Conservation (phyloP, 2,888 invertebrate species). For the Netelia melanura region DNA sequence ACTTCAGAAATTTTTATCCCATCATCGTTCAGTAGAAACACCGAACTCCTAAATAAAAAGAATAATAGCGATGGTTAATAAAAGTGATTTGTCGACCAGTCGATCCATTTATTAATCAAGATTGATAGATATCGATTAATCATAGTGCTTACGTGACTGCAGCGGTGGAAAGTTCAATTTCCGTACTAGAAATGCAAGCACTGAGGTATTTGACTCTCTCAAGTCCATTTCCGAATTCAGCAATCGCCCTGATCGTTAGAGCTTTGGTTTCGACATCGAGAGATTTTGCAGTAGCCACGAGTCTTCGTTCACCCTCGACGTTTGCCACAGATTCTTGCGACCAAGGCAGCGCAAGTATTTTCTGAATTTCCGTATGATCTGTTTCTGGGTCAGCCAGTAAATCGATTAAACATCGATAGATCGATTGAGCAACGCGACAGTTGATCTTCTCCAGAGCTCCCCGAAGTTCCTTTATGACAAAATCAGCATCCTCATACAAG, state of each 20-base stretch:
- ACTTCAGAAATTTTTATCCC: conserved; percentile 74
- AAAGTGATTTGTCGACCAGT: not conserved
- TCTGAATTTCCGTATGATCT: conserved; percentile 74
- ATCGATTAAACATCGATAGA: conserved; percentile 77
- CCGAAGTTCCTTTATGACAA: conserved; percentile 45
- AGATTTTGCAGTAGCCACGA: conserved; percentile 74
- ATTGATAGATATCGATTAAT: not conserved
- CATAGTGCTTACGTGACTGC: conserved; percentile 76
- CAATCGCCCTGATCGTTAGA: conserved; percentile 74
- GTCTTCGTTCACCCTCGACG: conserved; percentile 70
- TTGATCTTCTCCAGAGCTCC: conserved; percentile 62
- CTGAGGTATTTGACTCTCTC: conserved; percentile 76
- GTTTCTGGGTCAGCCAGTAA: conserved; percentile 77
- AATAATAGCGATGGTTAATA: conserved; percentile 4
- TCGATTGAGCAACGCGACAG: conserved; percentile 66
- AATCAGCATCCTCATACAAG: conserved; percentile 64
- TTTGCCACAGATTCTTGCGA: conserved; percentile 68
- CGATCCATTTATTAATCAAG: not conserved
- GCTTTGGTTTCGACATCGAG: conserved; percentile 75
- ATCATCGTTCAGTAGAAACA: conserved; percentile 71
- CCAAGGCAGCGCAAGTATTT: conserved; percentile 78
- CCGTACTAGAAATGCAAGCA: conserved; percentile 71
- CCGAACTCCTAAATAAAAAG: conserved; percentile 68
- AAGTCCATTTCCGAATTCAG: conserved; percentile 74
- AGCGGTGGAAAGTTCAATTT: conserved; percentile 75